phyloP scores from a whole-genome alignment of 2,888 invertebrate genomes.

The Caenorhabditis japonica region DNA sequence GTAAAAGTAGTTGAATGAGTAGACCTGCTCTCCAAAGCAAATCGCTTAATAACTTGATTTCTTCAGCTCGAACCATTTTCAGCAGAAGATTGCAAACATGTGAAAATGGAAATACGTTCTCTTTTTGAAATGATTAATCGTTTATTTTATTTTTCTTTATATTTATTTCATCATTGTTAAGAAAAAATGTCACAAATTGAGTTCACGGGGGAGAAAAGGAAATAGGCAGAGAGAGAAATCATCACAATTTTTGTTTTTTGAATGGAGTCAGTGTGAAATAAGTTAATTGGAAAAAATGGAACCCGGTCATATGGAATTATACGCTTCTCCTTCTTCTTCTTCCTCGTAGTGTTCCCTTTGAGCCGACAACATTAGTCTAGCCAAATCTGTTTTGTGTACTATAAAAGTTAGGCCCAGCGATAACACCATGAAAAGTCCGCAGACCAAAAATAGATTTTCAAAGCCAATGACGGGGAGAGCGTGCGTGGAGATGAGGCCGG shows the following conservation, averaged over 20 bases:
- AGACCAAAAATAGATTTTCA: slow-evolving; percentile 66
- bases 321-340: too few relatives aligned
- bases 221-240: not conserved
- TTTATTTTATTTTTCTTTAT: not conserved
- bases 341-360: slow-evolving; percentile 22
- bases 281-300: too few relatives aligned
- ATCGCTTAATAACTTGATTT: too few relatives aligned
- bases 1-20: too few relatives aligned
- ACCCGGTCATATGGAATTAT: too few relatives aligned
- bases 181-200: not conserved
- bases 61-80: too few relatives aligned
- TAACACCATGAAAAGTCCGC: slow-evolving; percentile 62
- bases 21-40: too few relatives aligned
- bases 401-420: slow-evolving; percentile 67
- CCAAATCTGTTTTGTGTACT: slow-evolving; percentile 61
- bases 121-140: too few relatives aligned
- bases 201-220: too few relatives aligned
- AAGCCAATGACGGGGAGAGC: slow-evolving; percentile 64
- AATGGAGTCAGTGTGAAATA: too few relatives aligned
- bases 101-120: too few relatives aligned
- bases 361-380: slow-evolving; percentile 16
- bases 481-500: slow-evolving; percentile 71
- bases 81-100: too few relatives aligned
- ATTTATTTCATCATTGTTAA: not conserved
- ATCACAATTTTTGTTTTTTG: not conserved